Percentiles rank a stretch among this genome's conserved stretches.
Evolutionary conservation across 2,888 invertebrate genomes (phyloP).

Genomic region (Pseudoips prasinana): DNA sequence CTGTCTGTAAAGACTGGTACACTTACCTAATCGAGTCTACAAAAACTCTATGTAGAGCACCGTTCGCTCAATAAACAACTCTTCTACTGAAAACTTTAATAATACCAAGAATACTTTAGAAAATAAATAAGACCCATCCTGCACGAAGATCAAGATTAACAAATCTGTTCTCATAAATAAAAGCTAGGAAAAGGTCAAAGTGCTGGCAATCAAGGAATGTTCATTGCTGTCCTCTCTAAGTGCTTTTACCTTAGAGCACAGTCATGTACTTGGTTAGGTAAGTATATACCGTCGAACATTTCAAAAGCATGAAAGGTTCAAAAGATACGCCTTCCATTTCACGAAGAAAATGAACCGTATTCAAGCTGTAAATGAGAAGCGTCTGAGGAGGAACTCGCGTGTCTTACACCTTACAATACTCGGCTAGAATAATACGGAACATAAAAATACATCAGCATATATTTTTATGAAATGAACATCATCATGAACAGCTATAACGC

Average conservation of each 20-base stretch:
- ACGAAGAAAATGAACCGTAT: conserved; percentile 63
- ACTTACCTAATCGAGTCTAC: too few species aligned
- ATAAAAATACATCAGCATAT: conserved; percentile 15
- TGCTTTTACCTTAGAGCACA: conserved; percentile 17
- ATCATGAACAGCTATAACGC: neutral
- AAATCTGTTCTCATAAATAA: too few species aligned
- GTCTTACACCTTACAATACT: conserved; percentile 11
- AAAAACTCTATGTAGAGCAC: too few species aligned
- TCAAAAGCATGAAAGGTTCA: conserved; percentile 59
- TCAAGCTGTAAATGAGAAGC: conserved; percentile 69
- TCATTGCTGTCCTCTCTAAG: conserved; percentile 9
- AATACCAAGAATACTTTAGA: too few species aligned
- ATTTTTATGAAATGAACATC: neutral
- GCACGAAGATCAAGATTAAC: too few species aligned
- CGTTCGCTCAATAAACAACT: too few species aligned
- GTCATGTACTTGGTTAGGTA: conserved; percentile 15
- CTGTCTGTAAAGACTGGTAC: too few species aligned
- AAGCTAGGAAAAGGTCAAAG: conserved; percentile 16
- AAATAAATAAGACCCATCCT: too few species aligned
- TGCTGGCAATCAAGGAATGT: conserved; percentile 10
- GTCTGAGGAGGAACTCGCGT: conserved; percentile 24
- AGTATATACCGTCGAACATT: conserved; percentile 23
- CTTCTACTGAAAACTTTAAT: too few species aligned
- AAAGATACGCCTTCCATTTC: conserved; percentile 58
- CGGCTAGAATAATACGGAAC: conserved; percentile 9